phyloP scores from a whole-genome alignment of 2,888 invertebrate species.

The Andrena minutula region DNA sequence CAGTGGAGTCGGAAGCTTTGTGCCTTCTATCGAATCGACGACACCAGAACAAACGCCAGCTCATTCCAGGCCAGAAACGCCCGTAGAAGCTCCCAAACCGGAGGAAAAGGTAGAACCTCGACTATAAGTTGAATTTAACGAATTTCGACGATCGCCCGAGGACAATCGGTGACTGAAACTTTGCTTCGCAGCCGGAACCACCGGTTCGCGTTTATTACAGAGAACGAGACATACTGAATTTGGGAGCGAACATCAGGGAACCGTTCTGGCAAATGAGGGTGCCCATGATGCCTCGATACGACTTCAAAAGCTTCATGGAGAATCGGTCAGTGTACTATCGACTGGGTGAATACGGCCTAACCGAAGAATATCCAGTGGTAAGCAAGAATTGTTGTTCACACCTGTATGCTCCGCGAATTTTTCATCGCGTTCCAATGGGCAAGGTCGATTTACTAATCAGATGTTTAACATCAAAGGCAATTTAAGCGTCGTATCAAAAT shows the following conservation, averaged over 20 bases:
- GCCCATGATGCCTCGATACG: conserved; percentile 87
- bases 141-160: background rate
- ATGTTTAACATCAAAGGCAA: conserved; percentile 13
- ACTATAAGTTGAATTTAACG: background rate
- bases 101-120: conserved; percentile 43
- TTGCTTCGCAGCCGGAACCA: conserved; percentile 39
- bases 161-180: background rate
- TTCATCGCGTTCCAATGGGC: background rate
- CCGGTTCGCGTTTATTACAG: conserved; percentile 84
- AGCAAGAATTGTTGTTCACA: conserved; percentile 38
- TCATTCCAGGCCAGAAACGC: conserved; percentile 69
- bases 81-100: conserved; percentile 42
- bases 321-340: conserved; percentile 89
- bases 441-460: background rate
- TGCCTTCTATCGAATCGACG: conserved; percentile 86
- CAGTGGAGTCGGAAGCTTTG: conserved; percentile 88
- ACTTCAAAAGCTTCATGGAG: conserved; percentile 87
- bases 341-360: conserved; percentile 86
- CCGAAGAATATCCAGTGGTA: conserved; percentile 87
- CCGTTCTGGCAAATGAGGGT: conserved; percentile 87
- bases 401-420: background rate
- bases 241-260: conserved; percentile 87
- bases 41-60: conserved; percentile 60
- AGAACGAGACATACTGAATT: conserved; percentile 87
- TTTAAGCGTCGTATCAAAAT: background rate